These are phyloP conservation scores for Trachemys scripta DNA, from an alignment of 2,113 vertebrate genomes.

Conservation along the genomic window DNA sequence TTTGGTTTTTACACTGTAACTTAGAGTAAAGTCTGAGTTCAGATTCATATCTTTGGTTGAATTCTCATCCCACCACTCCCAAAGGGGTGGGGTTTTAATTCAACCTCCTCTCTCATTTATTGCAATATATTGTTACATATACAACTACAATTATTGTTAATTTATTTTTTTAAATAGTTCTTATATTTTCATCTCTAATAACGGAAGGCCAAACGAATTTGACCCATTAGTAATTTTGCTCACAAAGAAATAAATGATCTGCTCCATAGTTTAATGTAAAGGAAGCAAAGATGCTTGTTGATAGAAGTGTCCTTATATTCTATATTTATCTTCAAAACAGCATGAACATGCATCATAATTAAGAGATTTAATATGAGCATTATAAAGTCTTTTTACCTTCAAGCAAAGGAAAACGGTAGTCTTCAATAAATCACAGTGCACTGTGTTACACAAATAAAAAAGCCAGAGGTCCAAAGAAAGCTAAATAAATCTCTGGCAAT, in stretches of 20 bases:
- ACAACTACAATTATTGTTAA: background rate
- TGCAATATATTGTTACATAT: background rate
- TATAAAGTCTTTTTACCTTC: background rate
- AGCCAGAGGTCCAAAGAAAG: background rate
- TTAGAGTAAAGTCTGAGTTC: background rate
- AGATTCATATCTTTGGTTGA: background rate
- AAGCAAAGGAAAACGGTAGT: background rate
- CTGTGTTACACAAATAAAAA: slow-evolving; percentile 5
- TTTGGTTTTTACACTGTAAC: background rate
- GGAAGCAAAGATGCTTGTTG: background rate
- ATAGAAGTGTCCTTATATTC: background rate
- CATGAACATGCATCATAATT: background rate
- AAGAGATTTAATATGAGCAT: slow-evolving; percentile 1
- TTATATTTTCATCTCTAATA: background rate
- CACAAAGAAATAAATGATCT: background rate
- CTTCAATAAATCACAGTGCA: background rate
- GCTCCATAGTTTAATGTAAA: slow-evolving; percentile 1
- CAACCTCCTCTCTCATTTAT: background rate
- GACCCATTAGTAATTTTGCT: background rate
- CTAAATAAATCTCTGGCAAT: background rate
- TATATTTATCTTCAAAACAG: slow-evolving; percentile 11
- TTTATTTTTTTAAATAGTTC: background rate
- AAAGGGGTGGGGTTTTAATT: background rate
- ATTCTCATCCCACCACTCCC: background rate
- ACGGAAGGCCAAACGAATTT: background rate